phyloP scores from a whole-genome alignment of 2,797 vertebrate genomes.

The Malurus splendens region DNA sequence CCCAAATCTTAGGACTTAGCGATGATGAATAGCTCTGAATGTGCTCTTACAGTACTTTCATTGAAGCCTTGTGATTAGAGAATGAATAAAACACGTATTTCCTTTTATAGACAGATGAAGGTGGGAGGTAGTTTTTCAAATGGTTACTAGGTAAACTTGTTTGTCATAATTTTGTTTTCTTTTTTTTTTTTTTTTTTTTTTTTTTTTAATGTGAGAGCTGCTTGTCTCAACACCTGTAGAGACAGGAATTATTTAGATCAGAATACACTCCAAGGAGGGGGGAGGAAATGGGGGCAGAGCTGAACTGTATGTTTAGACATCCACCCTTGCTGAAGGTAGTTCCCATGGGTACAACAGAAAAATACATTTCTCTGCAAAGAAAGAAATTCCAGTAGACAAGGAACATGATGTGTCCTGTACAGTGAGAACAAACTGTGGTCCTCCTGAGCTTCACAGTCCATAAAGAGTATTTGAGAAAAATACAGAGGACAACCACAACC shows the following conservation, averaged over 20 bases:
- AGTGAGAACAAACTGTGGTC: not conserved
- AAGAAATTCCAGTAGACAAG: constrained; percentile 27
- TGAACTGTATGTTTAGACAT: not conserved
- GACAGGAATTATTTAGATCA: constrained; percentile 53
- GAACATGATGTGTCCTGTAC: not conserved
- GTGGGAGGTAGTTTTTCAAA: not conserved
- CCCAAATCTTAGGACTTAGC: constrained; percentile 43
- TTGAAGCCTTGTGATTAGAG: constrained; percentile 10
- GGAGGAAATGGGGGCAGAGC: not conserved
- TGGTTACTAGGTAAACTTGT: constrained; percentile 8
- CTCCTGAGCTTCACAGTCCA: not conserved
- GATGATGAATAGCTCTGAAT: constrained; percentile 18
- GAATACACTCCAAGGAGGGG: constrained; percentile 5
- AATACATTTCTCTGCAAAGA: constrained; percentile 10
- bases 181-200: not conserved
- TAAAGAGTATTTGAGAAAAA: not conserved
- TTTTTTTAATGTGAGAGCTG: not conserved
- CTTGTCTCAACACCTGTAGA: constrained; percentile 55
- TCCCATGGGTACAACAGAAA: constrained; percentile 31
- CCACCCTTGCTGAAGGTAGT: constrained; percentile 37
- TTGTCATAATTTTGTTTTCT: constrained; percentile 25
- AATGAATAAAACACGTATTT: constrained; percentile 9
- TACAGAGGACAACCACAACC: not conserved
- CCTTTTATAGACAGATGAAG: constrained; percentile 5
- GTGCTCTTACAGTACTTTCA: not conserved